phyloP scores from a whole-genome alignment of 2,888 invertebrate species.

The Lissonota sp. region DNA sequence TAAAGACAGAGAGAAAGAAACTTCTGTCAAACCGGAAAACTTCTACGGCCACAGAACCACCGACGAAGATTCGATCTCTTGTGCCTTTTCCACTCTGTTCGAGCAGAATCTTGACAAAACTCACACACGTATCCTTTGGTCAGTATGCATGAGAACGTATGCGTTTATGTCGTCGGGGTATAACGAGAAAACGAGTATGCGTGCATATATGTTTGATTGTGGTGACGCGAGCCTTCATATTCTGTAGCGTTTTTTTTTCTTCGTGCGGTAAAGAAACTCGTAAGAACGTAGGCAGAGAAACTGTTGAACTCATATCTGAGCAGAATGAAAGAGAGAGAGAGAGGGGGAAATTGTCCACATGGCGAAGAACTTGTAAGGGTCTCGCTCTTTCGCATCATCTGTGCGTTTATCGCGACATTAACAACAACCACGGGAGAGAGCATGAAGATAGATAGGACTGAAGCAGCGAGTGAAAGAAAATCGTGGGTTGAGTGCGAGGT shows the following conservation, averaged over 20 bases:
- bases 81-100: slow-evolving; percentile 1
- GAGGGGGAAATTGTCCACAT: not conserved
- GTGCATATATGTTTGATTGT: slow-evolving; percentile 11
- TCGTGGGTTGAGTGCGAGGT: slow-evolving; percentile 61
- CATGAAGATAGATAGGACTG: slow-evolving; percentile 9
- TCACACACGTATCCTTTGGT: slow-evolving; percentile 38
- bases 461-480: slow-evolving; percentile 36
- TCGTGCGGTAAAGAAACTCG: slow-evolving; percentile 55
- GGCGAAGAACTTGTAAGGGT: slow-evolving; percentile 17
- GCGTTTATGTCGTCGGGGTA: slow-evolving; percentile 13
- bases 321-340: not conserved
- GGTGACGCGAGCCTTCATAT: slow-evolving; percentile 47
- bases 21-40: slow-evolving; percentile 48
- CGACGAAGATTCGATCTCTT: slow-evolving; percentile 55
- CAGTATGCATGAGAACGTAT: slow-evolving; percentile 31
- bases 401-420: slow-evolving; percentile 60
- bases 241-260: slow-evolving; percentile 35
- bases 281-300: slow-evolving; percentile 50
- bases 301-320: slow-evolving; percentile 52
- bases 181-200: slow-evolving; percentile 29
- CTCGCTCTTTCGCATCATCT: slow-evolving; percentile 34
- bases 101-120: slow-evolving; percentile 37
- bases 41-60: slow-evolving; percentile 60
- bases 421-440: slow-evolving; percentile 60
- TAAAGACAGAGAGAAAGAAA: slow-evolving; percentile 10